Conservation (phyloP, 2,888 invertebrate genomes). For the Prosopocoilus inquinatus region DNA sequence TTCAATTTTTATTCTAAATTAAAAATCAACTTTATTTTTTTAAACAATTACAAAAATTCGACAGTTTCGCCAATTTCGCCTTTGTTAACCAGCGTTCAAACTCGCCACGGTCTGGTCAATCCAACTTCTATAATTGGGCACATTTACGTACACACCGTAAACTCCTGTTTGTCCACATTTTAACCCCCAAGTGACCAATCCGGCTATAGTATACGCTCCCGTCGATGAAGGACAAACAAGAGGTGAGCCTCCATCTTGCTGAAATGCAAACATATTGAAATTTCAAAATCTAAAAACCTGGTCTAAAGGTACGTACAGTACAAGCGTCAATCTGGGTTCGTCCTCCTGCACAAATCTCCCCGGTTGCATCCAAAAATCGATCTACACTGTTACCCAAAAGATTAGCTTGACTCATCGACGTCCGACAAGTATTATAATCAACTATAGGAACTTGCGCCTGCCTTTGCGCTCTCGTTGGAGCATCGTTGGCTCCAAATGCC, state of each 20-base stretch:
- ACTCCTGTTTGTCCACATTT: slow-evolving; percentile 69
- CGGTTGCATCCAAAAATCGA: slow-evolving; percentile 38
- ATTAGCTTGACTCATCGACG: slow-evolving; percentile 33
- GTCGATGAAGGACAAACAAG: slow-evolving; percentile 57
- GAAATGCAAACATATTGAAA: no score
- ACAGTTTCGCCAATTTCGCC: no score
- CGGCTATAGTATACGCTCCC: slow-evolving; percentile 61
- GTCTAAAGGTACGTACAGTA: slow-evolving; percentile 18
- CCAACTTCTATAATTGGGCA: slow-evolving; percentile 67
- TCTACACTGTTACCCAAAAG: slow-evolving; percentile 39
- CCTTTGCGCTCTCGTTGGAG: slow-evolving; percentile 61
- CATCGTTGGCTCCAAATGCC: slow-evolving; percentile 56
- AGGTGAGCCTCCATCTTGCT: slow-evolving; percentile 69
- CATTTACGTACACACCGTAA: slow-evolving; percentile 76
- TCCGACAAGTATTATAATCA: slow-evolving; percentile 52
- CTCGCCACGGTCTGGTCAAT: slow-evolving; percentile 49
- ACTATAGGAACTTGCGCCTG: slow-evolving; percentile 75
- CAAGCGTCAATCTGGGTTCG: slow-evolving; percentile 41
- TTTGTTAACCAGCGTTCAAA: not conserved
- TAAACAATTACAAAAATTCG: no score
- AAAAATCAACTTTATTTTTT: no score
- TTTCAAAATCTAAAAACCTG: no score
- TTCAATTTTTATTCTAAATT: no score
- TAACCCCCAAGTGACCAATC: slow-evolving; percentile 73
- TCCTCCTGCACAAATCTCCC: slow-evolving; percentile 47